phyloP scores from a whole-genome alignment of 2,113 vertebrate species.

The Capricornis sumatraensis region DNA sequence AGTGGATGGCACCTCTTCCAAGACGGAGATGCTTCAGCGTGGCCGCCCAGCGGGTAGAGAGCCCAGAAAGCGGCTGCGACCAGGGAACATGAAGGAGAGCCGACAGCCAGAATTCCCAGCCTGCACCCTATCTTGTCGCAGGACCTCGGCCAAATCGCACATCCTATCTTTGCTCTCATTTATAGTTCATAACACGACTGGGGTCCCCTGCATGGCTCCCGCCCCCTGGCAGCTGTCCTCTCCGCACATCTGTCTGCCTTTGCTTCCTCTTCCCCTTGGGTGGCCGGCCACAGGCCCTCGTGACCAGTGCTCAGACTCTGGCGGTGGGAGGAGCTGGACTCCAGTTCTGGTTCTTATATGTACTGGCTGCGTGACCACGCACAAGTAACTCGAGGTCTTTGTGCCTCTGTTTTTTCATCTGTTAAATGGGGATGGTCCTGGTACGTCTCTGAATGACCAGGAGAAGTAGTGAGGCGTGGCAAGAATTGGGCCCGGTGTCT shows the following conservation, averaged over 20 bases:
- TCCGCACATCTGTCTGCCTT: background rate
- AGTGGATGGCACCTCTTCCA: conserved; percentile 66
- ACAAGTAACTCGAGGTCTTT: background rate
- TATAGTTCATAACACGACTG: conserved; percentile 52
- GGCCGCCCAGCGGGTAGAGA: conserved; percentile 58
- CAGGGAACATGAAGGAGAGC: conserved; percentile 52
- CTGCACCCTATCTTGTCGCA: conserved; percentile 57
- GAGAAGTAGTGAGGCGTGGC: background rate
- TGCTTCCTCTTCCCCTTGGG: background rate
- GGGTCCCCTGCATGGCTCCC: conserved; percentile 4
- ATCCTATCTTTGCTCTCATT: conserved; percentile 61
- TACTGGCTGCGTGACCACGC: background rate
- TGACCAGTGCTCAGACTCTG: background rate
- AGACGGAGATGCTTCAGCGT: conserved; percentile 62
- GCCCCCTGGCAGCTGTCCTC: background rate
- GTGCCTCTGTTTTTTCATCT: background rate
- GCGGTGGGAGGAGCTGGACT: background rate
- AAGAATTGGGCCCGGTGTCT: background rate
- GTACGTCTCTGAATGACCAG: background rate
- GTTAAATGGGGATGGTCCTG: background rate
- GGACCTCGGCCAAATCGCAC: conserved; percentile 68
- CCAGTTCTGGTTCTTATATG: background rate
- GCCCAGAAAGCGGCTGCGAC: conserved; percentile 64
- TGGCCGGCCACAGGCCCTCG: background rate
- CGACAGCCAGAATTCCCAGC: conserved; percentile 60